Percentiles rank a stretch among this genome's conserved stretches.
Conservation (phyloP, 37 sponge, comb jelly and placozoan species). For the Crambe crambe region DNA sequence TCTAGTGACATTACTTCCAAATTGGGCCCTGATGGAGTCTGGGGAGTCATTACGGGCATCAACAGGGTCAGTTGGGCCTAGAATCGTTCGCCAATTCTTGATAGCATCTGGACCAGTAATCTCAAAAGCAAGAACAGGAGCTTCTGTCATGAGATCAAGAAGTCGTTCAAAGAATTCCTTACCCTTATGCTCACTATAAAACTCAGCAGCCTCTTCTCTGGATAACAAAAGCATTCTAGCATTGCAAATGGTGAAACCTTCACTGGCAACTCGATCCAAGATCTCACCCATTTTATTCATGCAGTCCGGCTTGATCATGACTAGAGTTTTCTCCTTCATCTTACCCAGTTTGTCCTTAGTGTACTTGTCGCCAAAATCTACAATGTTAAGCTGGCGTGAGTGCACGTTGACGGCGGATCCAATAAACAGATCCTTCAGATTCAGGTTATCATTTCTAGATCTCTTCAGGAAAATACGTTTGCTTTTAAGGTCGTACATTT, state of each 20-base stretch:
- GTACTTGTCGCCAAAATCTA: constrained; percentile 90
- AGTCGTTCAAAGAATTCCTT: constrained; percentile 65
- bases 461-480: constrained; percentile 87
- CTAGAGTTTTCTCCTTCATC: constrained; percentile 83
- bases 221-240: constrained; percentile 81
- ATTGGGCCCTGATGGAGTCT: constrained; percentile 73
- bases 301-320: constrained; percentile 87
- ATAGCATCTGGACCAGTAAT: constrained; percentile 79
- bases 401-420: constrained; percentile 86
- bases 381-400: constrained; percentile 89
- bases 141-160: constrained; percentile 72
- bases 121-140: constrained; percentile 85
- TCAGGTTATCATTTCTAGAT: constrained; percentile 56
- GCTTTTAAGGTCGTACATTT: constrained; percentile 93
- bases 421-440: constrained; percentile 76
- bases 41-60: constrained; percentile 76
- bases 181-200: constrained; percentile 78
- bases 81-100: constrained; percentile 55
- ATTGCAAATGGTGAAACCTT: constrained; percentile 78
- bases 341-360: constrained; percentile 72
- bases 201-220: constrained; percentile 74
- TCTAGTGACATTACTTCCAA: constrained; percentile 71
- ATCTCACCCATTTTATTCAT: constrained; percentile 78
- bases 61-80: constrained; percentile 83
- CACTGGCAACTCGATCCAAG: constrained; percentile 30